Evolutionary conservation across 2,113 vertebrate species (phyloP), one percentile per base, ranked within the genome.

Genomic region (Nibea albiflora): DNA sequence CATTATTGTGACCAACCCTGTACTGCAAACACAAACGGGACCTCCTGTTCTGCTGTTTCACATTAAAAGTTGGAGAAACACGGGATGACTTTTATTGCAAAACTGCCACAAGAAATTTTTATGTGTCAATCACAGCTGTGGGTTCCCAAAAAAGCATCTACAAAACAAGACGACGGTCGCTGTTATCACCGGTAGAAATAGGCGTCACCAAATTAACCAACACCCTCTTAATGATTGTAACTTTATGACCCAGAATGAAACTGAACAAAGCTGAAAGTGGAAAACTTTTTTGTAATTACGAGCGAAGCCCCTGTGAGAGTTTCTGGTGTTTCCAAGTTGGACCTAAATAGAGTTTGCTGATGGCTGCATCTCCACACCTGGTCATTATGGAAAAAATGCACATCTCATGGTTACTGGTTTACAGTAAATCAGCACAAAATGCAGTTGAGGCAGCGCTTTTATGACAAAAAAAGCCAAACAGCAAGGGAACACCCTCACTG

Each of bases 341-440:
- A 77, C 24, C 24, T n/a, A 69, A 49, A 81, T 68, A 68, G 53
- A 74, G n/a, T 70, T 68, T 80, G 61, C 72, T 73, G 72, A 87
- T n/a, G 49, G 24, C 3, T 74, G 64, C 68, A 80, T 31, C 26
- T 24, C 4, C 24, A 84, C 77, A 87, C 73, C 73, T 84, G 81
- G 44, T 65, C 49, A 68, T 60, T 65, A 65, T 26, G 54, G 8
- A 1, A 42, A 56, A 73, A 69, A 19, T 49, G 8, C 57, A 28
- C 20, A 28, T 11, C 62, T 63, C 28, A 28, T 42, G 9, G 26
- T n/a, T 8, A 26, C 64, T 50, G 24, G 56, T 78, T 73, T 22
- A 49, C 14, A 44, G 46, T 35, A 72, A 64, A 49, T 85, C 84
- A 76, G 76, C 68, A 77, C 11, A 81, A 56, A 69, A 88, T 67